These are phyloP conservation scores for Heliconius melpomene DNA, from an alignment of 1,140 invertebrate species.

Conservation along the genomic window DNA sequence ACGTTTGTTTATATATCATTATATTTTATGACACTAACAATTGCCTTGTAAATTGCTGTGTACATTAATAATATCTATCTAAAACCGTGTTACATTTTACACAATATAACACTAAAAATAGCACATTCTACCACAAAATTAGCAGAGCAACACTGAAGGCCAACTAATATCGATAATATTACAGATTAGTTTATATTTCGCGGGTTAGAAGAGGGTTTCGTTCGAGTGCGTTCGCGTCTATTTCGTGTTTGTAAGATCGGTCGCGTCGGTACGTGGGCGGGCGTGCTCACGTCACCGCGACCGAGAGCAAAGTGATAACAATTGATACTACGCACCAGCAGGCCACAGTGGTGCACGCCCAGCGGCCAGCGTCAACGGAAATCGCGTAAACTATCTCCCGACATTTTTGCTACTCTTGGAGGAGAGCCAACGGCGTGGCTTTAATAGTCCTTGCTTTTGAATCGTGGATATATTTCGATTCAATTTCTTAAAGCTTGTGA, in stretches of 20 bases:
- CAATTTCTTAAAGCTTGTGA: constrained; percentile 4
- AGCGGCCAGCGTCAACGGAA: constrained; percentile 44
- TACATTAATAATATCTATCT: constrained; percentile 52
- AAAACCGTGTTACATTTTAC: background rate
- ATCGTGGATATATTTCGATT: constrained; percentile 6
- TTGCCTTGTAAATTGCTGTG: constrained; percentile 31
- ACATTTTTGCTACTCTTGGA: constrained; percentile 62
- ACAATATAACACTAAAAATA: background rate
- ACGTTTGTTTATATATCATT: constrained; percentile 50
- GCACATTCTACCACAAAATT: background rate
- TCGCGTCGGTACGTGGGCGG: constrained; percentile 60
- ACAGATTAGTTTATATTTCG: constrained; percentile 60
- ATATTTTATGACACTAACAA: constrained; percentile 57
- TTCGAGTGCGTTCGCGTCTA: constrained; percentile 47
- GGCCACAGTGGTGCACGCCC: constrained; percentile 8
- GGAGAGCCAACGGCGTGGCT: constrained; percentile 52
- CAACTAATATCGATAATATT: background rate
- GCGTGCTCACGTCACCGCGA: constrained; percentile 63
- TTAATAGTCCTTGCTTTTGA: background rate
- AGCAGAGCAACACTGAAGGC: background rate
- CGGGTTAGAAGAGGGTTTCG: constrained; percentile 37
- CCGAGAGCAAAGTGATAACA: constrained; percentile 72
- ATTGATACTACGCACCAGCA: constrained; percentile 59
- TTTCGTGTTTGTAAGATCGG: constrained; percentile 61
- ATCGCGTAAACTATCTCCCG: constrained; percentile 45